Percentiles rank a stretch among this genome's conserved stretches.
Evolutionary conservation across 2,888 invertebrate species (phyloP).

Genomic region (Chymomyza procnemis): DNA sequence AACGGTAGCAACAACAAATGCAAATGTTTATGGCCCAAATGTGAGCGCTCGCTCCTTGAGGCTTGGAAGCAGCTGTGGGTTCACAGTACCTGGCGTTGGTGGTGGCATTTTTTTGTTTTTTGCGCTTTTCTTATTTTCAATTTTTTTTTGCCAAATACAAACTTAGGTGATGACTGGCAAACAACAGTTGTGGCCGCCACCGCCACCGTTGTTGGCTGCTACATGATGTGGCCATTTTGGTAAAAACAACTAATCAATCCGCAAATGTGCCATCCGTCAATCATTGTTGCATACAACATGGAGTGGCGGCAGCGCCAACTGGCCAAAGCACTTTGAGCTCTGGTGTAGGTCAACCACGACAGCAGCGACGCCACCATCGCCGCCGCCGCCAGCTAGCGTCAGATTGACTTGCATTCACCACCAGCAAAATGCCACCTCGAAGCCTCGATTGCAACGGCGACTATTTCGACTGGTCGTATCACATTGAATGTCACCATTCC

Average conservation of each 20-base stretch:
- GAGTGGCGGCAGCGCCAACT: not conserved
- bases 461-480: too few relatives aligned
- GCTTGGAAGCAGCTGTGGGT: not conserved
- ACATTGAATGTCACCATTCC: slow-evolving; percentile 67
- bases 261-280: slow-evolving; percentile 74
- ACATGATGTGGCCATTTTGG: slow-evolving; percentile 62
- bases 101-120: not conserved
- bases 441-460: slow-evolving; percentile 24
- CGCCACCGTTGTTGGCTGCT: slow-evolving; percentile 14
- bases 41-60: slow-evolving; percentile 4
- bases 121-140: not conserved
- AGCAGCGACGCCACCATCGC: not conserved
- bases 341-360: slow-evolving; percentile 21
- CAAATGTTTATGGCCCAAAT: slow-evolving; percentile 67
- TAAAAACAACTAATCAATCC: slow-evolving; percentile 72
- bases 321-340: not conserved
- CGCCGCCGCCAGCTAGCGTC: slow-evolving; percentile 2
- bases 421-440: slow-evolving; percentile 66
- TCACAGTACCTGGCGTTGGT: not conserved
- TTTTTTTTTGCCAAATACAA: not conserved
- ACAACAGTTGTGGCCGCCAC: slow-evolving; percentile 20
- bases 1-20: slow-evolving; percentile 49
- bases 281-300: slow-evolving; percentile 37
- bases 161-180: slow-evolving; percentile 62
- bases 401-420: slow-evolving; percentile 67